Percentiles rank a stretch among this genome's conserved stretches.
Evolutionary conservation across 2,797 vertebrate species (phyloP).

Genomic region (Sebastes matsubarae): DNA sequence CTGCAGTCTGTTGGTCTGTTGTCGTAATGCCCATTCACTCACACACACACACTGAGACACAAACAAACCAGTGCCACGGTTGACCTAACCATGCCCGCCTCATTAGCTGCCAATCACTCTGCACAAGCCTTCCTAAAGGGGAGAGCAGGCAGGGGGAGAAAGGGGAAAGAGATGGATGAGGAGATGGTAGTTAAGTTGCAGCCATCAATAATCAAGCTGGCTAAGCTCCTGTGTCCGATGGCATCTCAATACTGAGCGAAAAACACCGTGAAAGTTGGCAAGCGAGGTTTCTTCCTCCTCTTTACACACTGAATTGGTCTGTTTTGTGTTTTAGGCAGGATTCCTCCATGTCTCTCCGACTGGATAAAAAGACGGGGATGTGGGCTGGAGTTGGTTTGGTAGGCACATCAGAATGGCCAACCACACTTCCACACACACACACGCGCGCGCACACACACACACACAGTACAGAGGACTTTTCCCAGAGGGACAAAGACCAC

Average conservation of each 20-base stretch:
- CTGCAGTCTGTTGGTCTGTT: slow-evolving; percentile 67
- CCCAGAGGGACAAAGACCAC: slow-evolving; percentile 40
- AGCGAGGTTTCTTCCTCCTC: slow-evolving; percentile 1
- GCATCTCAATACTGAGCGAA: slow-evolving; percentile 11
- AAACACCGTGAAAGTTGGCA: slow-evolving; percentile 23
- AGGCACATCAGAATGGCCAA: slow-evolving; percentile 41
- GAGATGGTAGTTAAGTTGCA: slow-evolving; percentile 52
- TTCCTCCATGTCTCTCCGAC: slow-evolving; percentile 23
- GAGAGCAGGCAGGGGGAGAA: slow-evolving; percentile 13
- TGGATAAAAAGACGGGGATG: slow-evolving; percentile 41
- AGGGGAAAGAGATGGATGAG: slow-evolving; percentile 40
- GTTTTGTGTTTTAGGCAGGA: slow-evolving; percentile 39
- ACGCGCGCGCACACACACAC: background rate
- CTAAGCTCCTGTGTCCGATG: slow-evolving; percentile 4
- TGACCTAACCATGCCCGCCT: slow-evolving; percentile 70
- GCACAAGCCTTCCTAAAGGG: slow-evolving; percentile 28
- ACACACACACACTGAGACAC: slow-evolving; percentile 48
- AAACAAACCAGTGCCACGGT: slow-evolving; percentile 67
- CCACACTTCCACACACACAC: slow-evolving; percentile 13
- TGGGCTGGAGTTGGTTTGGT: slow-evolving; percentile 40
- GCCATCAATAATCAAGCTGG: slow-evolving; percentile 47
- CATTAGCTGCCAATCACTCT: slow-evolving; percentile 80
- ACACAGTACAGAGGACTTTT: slow-evolving; percentile 26
- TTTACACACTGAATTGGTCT: slow-evolving; percentile 15
- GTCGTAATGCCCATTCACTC: slow-evolving; percentile 53